These are phyloP conservation scores for Melanocharis versteri DNA, from an alignment of 2,113 vertebrate species.

Conservation along the genomic window DNA sequence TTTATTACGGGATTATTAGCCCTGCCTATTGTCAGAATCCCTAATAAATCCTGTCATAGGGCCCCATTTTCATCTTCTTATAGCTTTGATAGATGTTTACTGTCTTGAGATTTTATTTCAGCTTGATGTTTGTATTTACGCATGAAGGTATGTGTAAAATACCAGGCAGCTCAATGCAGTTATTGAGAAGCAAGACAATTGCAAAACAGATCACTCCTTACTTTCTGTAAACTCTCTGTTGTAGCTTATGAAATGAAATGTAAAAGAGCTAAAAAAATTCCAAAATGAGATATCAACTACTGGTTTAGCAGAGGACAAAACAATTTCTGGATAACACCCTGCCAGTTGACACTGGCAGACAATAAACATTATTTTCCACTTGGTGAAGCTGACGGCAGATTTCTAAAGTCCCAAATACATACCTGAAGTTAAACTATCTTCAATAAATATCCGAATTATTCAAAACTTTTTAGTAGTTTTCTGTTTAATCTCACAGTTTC, in stretches of 20 bases:
- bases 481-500: neutral
- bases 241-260: neutral
- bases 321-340: neutral
- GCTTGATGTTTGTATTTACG: neutral
- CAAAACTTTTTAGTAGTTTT: neutral
- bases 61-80: neutral
- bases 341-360: neutral
- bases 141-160: neutral
- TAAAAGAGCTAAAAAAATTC: neutral
- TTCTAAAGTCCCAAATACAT: neutral
- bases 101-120: slow-evolving; percentile 1
- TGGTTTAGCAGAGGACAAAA: neutral
- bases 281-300: neutral
- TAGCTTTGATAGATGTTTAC: neutral
- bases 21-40: neutral
- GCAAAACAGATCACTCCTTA: neutral
- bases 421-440: neutral
- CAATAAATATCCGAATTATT: neutral
- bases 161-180: neutral
- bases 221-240: neutral
- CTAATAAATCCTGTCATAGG: neutral
- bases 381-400: neutral
- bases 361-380: neutral
- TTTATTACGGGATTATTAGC: neutral
- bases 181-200: neutral